Base-by-base conservation (phyloP, 2,797 vertebrate genomes). In the Megalops cyprinoides region DNA sequence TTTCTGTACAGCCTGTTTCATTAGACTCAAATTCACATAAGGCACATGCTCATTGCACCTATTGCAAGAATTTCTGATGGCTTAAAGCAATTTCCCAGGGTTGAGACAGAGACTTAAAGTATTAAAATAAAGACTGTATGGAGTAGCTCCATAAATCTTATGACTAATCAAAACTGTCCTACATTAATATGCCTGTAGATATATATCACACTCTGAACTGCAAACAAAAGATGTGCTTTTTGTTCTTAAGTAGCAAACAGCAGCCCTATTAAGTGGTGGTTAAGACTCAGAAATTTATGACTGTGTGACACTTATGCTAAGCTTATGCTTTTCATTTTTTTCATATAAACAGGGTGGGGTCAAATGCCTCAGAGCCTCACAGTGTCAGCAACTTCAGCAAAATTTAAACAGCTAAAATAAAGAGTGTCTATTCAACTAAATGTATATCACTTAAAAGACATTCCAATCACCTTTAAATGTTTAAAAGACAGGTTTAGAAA, bases 41-140 rank as follows among this genome's bases (percentile, higher is more conserved):
- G 2, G 12, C 31, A 34, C 12, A 37, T 3, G 37, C 31, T 15
- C 60, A 65, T 25, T n/a, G 28, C 60, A 65, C 60, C 60, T 37
- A 34, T 15, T 37, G 0, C 12, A 48, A 74, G 37, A 67, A 60
- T 77, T 31, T 73, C 76, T 48, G 31, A 31, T 82, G 53, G 62
- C 76, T 62, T 44, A 51, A 5, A 78, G 76, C 76, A n/a, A 71
- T 58, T 74, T 82, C 76, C 76, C 76, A 56, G 44, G 67, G 75
- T 25, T 55, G 39, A 62, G 67, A 77, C 34, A n/a, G 71, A 73
- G 18, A 56, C 25, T 77, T 76, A 25, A 4, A 74, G 69, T 74
- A 15, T 51, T 77, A 56, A 84, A 83, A 67, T 23, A 42, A 83
- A n/a, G 53, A 62, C 10, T 23, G 6, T 60, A 81, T 53, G 44